These are phyloP conservation scores for Sebastes melanostomus DNA, from an alignment of 2,797 vertebrate species.

Conservation along the genomic window DNA sequence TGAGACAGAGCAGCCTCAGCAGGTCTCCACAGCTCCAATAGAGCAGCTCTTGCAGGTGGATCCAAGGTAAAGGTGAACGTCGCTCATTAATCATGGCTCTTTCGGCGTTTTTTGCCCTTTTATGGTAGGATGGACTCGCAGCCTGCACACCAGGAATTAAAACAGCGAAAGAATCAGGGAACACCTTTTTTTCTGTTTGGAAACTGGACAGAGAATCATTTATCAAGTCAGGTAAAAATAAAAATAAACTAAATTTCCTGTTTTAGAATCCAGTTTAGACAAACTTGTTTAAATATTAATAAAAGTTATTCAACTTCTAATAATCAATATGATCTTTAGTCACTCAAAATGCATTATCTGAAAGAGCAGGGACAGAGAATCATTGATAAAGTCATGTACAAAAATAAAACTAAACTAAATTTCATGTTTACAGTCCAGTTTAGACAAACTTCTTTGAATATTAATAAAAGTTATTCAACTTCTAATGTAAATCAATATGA, in stretches of 20 bases:
- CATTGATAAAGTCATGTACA: neutral
- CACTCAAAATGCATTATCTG: neutral
- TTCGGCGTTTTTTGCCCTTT: conserved; percentile 53
- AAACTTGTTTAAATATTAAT: neutral
- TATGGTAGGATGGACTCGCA: conserved; percentile 60
- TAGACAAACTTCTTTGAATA: neutral
- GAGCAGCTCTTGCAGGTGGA: conserved; percentile 66
- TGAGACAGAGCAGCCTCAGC: conserved; percentile 26
- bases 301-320: neutral
- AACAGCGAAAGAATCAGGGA: conserved; percentile 27
- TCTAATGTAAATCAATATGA: neutral
- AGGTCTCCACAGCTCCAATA: conserved; percentile 43
- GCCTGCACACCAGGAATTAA: conserved; percentile 68
- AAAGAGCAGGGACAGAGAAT: neutral
- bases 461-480: neutral
- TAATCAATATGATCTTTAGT: neutral
- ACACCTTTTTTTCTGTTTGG: neutral
- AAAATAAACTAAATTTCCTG: neutral
- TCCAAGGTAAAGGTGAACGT: conserved; percentile 71
- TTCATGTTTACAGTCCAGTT: neutral
- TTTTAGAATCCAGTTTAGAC: neutral
- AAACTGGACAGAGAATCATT: neutral
- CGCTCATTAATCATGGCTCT: conserved; percentile 69
- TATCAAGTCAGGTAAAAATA: neutral
- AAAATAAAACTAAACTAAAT: neutral